These are phyloP conservation scores for Nematopogon swammerdamellus DNA, from an alignment of 2,888 invertebrate genomes.

Conservation along the genomic window DNA sequence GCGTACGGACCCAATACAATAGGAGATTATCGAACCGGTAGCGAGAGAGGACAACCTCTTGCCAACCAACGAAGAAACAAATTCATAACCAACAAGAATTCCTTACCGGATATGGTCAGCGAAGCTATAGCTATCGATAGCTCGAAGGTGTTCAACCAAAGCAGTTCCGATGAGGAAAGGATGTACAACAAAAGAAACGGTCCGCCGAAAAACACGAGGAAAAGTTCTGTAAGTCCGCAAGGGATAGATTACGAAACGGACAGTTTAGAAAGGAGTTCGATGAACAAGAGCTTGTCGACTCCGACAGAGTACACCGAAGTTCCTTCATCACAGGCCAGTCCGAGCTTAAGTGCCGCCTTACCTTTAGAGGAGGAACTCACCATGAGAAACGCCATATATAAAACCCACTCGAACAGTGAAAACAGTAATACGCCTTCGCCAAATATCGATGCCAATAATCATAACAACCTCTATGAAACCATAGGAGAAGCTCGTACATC, in stretches of 20 bases:
- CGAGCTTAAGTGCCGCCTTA: conserved; percentile 68
- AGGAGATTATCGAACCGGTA: conserved; percentile 22
- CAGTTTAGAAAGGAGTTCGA: conserved; percentile 63
- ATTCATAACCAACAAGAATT: conserved; percentile 28
- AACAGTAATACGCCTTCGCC: conserved; percentile 49
- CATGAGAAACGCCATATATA: conserved; percentile 72
- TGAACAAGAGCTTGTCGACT: conserved; percentile 51
- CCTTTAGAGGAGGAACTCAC: conserved; percentile 80
- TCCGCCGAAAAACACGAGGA: conserved; percentile 22
- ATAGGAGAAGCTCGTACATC: conserved; percentile 19
- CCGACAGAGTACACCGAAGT: conserved; percentile 63
- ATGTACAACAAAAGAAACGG: conserved; percentile 29
- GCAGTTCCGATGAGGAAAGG: conserved; percentile 43
- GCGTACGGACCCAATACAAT: conserved; percentile 27
- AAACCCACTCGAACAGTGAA: conserved; percentile 55
- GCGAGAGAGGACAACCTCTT: conserved; percentile 21
- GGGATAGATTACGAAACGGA: conserved; percentile 70
- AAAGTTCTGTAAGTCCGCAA: conserved; percentile 32
- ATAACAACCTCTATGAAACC: conserved; percentile 44
- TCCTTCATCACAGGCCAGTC: conserved; percentile 68
- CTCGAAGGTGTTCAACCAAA: conserved; percentile 34
- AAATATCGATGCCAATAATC: conserved; percentile 26
- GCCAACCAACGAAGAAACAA: conserved; percentile 22
- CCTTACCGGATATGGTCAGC: conserved; percentile 62
- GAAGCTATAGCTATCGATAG: conserved; percentile 61